phyloP scores from a whole-genome alignment of 2,113 vertebrate species.

The Tinamus guttatus region DNA sequence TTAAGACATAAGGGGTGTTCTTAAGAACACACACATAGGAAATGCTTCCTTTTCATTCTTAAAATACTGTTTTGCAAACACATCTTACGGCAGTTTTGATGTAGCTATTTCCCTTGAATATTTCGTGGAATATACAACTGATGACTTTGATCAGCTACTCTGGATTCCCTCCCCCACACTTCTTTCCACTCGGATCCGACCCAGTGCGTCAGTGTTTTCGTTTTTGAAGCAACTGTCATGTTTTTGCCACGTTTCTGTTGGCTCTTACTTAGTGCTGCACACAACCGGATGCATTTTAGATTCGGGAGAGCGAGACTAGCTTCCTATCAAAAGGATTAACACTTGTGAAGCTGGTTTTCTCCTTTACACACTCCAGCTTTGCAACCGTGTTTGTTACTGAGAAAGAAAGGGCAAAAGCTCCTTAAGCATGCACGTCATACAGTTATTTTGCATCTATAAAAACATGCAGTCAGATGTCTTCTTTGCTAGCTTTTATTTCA shows the following conservation, averaged over 20 bases:
- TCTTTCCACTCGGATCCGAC: background rate
- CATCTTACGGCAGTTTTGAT: constrained; percentile 26
- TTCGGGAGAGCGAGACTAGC: background rate
- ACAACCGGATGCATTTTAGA: background rate
- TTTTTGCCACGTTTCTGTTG: constrained; percentile 34
- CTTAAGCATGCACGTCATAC: background rate
- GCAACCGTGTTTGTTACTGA: background rate
- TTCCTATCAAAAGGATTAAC: constrained; percentile 25
- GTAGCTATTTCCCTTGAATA: constrained; percentile 19
- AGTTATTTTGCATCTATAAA: background rate
- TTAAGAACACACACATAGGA: constrained; percentile 21
- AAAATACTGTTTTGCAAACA: background rate
- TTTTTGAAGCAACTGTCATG: background rate
- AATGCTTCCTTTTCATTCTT: constrained; percentile 48
- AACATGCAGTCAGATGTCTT: background rate
- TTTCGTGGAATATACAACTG: background rate
- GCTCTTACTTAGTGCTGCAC: background rate
- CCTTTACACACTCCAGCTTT: background rate
- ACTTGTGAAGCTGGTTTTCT: background rate
- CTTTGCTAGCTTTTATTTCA: background rate
- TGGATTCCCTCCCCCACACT: background rate
- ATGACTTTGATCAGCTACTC: constrained; percentile 23
- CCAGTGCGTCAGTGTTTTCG: background rate
- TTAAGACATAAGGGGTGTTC: background rate
- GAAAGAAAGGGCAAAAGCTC: background rate